Evolutionary conservation across 2,888 invertebrate genomes (phyloP).

Genomic region (Oligia latruncula): DNA sequence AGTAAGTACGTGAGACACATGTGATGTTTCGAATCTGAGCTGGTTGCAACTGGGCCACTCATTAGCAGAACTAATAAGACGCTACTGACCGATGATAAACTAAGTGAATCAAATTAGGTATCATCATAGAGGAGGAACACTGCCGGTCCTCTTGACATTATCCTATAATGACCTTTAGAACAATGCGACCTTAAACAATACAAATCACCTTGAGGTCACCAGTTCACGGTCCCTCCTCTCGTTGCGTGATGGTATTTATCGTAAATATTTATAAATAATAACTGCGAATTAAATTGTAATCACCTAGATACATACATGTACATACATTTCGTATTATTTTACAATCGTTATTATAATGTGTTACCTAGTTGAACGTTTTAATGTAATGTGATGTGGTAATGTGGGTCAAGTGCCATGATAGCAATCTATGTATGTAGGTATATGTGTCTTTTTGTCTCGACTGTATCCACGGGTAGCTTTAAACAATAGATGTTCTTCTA

Average conservation of each 20-base stretch:
- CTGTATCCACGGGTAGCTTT: too few relatives aligned
- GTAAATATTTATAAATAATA: conserved; percentile 55
- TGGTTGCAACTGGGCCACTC: background rate
- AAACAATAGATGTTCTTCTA: too few relatives aligned
- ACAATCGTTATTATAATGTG: conserved; percentile 23
- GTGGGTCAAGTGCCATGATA: conserved; percentile 18
- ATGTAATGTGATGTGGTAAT: conserved; percentile 18
- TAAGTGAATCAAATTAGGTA: background rate
- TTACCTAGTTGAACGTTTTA: conserved; percentile 3
- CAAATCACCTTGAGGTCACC: conserved; percentile 43
- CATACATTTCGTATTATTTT: conserved; percentile 34
- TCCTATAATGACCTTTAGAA: conserved; percentile 39
- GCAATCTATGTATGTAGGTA: background rate
- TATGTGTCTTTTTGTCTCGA: too few relatives aligned
- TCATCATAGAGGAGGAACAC: background rate
- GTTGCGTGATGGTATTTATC: conserved; percentile 42
- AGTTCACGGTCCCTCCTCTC: conserved; percentile 40
- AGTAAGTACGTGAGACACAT: too few relatives aligned
- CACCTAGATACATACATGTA: conserved; percentile 26
- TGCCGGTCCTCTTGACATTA: conserved; percentile 13
- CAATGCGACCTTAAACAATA: conserved; percentile 48
- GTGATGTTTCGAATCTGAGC: background rate
- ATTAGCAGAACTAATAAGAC: background rate
- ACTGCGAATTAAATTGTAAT: conserved; percentile 46
- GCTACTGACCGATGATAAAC: background rate